Evolutionary conservation across 1,140 invertebrate genomes (phyloP).

Genomic region (Heterodera schachtii): DNA sequence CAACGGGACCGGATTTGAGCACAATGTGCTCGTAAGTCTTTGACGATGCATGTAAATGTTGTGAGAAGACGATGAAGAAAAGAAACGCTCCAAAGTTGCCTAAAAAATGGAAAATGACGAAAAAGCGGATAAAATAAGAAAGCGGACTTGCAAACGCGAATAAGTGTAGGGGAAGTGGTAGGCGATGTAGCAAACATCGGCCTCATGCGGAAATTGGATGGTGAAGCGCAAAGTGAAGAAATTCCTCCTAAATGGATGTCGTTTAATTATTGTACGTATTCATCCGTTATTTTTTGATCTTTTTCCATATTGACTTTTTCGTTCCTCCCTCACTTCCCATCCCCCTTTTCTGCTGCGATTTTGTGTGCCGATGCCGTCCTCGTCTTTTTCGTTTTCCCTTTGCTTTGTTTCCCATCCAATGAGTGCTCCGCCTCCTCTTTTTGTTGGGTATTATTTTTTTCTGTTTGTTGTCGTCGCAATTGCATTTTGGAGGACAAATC

Average conservation of each 20-base stretch:
- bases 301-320: too few species aligned
- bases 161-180: constrained; percentile 97
- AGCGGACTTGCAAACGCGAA: constrained; percentile 75
- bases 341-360: neutral
- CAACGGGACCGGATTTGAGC: constrained; percentile 81
- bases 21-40: constrained; percentile 78
- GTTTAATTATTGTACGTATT: constrained; percentile 46
- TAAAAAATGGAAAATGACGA: constrained; percentile 72
- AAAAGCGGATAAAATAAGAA: constrained; percentile 71
- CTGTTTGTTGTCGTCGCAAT: neutral
- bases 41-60: constrained; percentile 72
- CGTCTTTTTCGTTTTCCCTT: neutral
- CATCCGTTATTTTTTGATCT: neutral
- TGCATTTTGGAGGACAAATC: neutral
- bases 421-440: neutral
- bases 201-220: constrained; percentile 83
- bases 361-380: neutral
- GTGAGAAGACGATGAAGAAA: constrained; percentile 32
- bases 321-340: neutral
- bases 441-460: neutral
- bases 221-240: constrained; percentile 92
- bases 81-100: constrained; percentile 67
- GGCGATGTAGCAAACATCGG: constrained; percentile 88
- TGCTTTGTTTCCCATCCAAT: neutral
- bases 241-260: constrained; percentile 63